Evolutionary conservation across 2,113 vertebrate species (phyloP), one percentile per base, ranked within the genome.

Genomic region (Falcunculus frontatus): DNA sequence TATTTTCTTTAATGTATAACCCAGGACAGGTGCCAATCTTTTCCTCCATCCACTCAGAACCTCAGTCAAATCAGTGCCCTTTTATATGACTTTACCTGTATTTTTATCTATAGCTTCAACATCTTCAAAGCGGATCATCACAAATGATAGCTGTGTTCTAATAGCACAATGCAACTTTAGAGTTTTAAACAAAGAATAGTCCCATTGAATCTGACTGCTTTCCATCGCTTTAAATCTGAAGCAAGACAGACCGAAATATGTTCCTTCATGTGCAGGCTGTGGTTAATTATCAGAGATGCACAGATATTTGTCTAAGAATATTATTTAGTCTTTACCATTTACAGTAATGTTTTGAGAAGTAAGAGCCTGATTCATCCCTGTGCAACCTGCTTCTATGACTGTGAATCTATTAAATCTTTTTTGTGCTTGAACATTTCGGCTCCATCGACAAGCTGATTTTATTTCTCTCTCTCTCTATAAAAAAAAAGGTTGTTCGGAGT

Each of bases 311-410:
- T 47, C 72, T 56, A 63, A 86, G 91, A 86, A 80, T 73, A 95
- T 86, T 92, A 83, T 95, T 93, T 91, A 83, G 75, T 91, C 75
- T 90, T 96, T 96, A 88, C 93, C 95, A 97, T 96, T 96, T 96
- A 97, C 90, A 96, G 95, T 94, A 96, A 94, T 97, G 95, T 96
- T 95, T 95, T 90, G 72, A 93, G 87, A 88, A 90, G 78, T 44
- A 39, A 87, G 25, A 88, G 60, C 16, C 84, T 96, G 89, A 87
- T 95, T 96, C n/a, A 95, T 68, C 37, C 46, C 47, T 44, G 20
- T 74, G 27, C 56, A 82, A 62, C 70, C 44, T 30, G 41, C 27
- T 89, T 90, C 53, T 74, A 18, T 86, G 67, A 55, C 67, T 42
- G 35, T 37, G 64, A 86, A n/a, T 74, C 46, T 17, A 22, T 44